A percentile compares a stretch with the other conserved stretches of the same genome.
phyloP scores from a whole-genome alignment of 2,888 invertebrate genomes.

The Ochropacha duplaris region DNA sequence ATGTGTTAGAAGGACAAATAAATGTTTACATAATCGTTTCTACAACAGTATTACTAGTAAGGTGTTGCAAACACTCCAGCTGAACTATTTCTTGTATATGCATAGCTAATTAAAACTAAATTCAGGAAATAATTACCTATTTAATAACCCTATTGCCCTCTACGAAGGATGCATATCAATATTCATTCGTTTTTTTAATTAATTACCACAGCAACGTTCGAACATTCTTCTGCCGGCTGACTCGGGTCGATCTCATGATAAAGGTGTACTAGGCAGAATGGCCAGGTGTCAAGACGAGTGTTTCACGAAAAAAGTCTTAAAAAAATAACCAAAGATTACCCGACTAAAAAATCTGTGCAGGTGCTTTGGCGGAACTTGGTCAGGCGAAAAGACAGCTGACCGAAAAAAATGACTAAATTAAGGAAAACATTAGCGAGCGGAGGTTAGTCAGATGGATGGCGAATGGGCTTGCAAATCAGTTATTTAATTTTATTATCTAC shows the following conservation, averaged over 20 bases:
- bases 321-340: constrained; percentile 48
- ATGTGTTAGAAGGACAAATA: background rate
- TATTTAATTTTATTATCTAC: background rate
- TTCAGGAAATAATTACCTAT: constrained; percentile 41
- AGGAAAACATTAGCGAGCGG: constrained; percentile 39
- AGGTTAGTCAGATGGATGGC: constrained; percentile 2
- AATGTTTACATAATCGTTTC: background rate
- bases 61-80: constrained; percentile 22
- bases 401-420: constrained; percentile 52
- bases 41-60: background rate
- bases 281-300: constrained; percentile 69
- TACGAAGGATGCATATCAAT: constrained; percentile 42
- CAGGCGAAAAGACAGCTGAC: constrained; percentile 75
- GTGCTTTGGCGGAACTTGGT: constrained; percentile 59
- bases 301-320: constrained; percentile 65
- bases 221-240: constrained; percentile 51
- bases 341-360: constrained; percentile 78
- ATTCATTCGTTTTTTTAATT: constrained; percentile 54
- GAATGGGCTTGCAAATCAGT: background rate
- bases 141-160: constrained; percentile 41
- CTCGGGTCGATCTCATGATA: constrained; percentile 37
- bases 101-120: constrained; percentile 27
- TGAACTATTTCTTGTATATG: constrained; percentile 27
- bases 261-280: constrained; percentile 59
- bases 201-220: constrained; percentile 44